Evolutionary conservation across 1,140 invertebrate species (phyloP).

Genomic region (Amyelois transitella): DNA sequence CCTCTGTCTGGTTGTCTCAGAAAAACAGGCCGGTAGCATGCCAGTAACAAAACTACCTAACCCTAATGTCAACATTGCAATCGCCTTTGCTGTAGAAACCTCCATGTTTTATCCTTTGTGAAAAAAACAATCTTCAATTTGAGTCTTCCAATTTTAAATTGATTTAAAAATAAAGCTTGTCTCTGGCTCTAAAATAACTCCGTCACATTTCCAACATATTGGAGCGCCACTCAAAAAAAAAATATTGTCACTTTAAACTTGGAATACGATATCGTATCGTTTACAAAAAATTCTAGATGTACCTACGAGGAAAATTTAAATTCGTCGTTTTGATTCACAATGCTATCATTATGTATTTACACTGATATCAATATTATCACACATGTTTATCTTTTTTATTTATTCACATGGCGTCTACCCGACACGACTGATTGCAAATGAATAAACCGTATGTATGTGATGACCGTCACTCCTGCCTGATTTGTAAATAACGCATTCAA

Average conservation of each 20-base stretch:
- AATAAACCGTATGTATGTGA: background rate
- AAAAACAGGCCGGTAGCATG: conserved; percentile 78
- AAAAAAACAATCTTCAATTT: background rate
- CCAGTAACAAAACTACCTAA: conserved; percentile 81
- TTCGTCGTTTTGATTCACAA: too few species aligned
- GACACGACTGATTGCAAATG: background rate
- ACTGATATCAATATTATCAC: background rate
- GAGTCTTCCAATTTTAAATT: background rate
- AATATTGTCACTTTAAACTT: too few species aligned
- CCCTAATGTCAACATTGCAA: conserved; percentile 81
- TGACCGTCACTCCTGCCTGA: background rate
- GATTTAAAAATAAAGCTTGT: too few species aligned
- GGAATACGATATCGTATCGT: too few species aligned
- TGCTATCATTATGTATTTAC: background rate
- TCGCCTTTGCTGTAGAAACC: conserved; percentile 76
- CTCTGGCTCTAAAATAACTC: too few species aligned
- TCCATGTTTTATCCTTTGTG: conserved; percentile 60
- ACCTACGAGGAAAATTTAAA: too few species aligned
- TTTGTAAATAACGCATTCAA: background rate
- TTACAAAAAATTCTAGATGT: too few species aligned
- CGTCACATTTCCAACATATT: too few species aligned
- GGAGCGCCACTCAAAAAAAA: too few species aligned
- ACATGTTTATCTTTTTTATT: background rate
- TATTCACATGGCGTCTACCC: background rate
- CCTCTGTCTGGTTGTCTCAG: conserved; percentile 69